These are phyloP conservation scores for Callocephalon fimbriatum DNA, from an alignment of 2,113 vertebrate genomes.

Conservation along the genomic window DNA sequence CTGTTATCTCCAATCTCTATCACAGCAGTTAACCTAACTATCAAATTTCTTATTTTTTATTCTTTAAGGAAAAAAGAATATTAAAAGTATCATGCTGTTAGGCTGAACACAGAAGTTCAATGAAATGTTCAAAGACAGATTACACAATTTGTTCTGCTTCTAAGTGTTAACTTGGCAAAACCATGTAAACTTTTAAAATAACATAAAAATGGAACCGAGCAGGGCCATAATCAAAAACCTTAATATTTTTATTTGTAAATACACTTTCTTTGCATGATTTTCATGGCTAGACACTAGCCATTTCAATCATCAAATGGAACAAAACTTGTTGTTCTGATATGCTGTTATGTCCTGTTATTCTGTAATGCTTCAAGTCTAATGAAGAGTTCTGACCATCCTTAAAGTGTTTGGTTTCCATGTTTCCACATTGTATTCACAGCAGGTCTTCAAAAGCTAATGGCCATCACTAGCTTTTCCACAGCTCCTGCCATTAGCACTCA, in stretches of 20 bases:
- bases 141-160: neutral
- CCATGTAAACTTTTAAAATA: neutral
- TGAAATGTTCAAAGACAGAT: neutral
- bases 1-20: neutral
- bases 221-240: neutral
- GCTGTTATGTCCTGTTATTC: neutral
- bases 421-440: neutral
- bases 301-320: neutral
- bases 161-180: neutral
- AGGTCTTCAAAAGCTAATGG: neutral
- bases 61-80: neutral
- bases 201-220: neutral
- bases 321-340: neutral
- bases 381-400: neutral
- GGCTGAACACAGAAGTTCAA: neutral
- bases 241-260: neutral
- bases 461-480: neutral
- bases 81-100: neutral
- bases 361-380: neutral
- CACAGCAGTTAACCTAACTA: constrained; percentile 14
- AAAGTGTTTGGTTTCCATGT: neutral
- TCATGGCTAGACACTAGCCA: neutral
- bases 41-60: neutral
- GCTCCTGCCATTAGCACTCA: neutral
- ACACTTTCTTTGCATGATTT: neutral